phyloP scores from a whole-genome alignment of 1,140 invertebrate genomes.

The Notospermus geniculatus region DNA sequence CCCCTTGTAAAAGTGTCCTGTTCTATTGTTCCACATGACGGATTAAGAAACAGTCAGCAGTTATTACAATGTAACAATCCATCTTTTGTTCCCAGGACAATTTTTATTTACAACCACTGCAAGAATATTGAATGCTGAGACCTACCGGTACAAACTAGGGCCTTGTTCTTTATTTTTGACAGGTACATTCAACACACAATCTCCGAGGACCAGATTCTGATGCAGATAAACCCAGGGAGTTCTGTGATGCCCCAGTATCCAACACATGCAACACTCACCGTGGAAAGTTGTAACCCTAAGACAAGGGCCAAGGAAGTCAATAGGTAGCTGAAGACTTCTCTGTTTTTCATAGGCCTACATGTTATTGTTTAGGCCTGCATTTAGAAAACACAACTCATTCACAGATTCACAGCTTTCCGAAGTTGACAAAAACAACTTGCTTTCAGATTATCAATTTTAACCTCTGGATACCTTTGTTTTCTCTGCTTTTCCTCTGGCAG shows the following conservation, averaged over 20 bases:
- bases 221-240: constrained; percentile 66
- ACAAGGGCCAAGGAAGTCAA: constrained; percentile 65
- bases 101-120: background rate
- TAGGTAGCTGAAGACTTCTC: too few relatives aligned
- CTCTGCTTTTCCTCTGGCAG: background rate
- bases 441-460: background rate
- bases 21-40: background rate
- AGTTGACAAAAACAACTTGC: too few relatives aligned
- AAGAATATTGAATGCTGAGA: background rate
- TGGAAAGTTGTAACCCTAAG: constrained; percentile 65
- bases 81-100: background rate
- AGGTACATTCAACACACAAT: constrained; percentile 70
- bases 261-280: constrained; percentile 67
- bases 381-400: too few relatives aligned
- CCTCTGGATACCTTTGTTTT: background rate
- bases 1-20: too few relatives aligned
- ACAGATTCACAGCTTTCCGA: too few relatives aligned
- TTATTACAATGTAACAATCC: background rate
- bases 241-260: constrained; percentile 64
- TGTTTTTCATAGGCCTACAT: too few relatives aligned
- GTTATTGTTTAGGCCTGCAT: too few relatives aligned
- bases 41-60: background rate
- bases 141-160: background rate
- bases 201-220: constrained; percentile 68
- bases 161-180: constrained; percentile 19